Base-by-base conservation (phyloP, 2,888 invertebrate species). In the Orthosia gothica region DNA sequence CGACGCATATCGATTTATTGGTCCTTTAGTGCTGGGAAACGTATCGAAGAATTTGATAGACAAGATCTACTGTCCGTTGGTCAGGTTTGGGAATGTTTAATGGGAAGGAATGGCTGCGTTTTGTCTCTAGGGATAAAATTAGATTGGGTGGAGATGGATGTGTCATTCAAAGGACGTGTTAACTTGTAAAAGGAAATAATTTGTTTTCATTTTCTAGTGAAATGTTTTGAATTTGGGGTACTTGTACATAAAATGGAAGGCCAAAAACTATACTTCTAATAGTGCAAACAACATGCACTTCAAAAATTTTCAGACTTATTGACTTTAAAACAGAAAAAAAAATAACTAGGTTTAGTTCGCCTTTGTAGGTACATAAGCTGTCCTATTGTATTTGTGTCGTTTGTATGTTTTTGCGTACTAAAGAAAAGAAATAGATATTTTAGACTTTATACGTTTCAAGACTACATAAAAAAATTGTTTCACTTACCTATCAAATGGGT, bases 1-100 rank as follows among this genome's bases (percentile, higher is more conserved):
- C 94, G 93, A 92, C 94, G 92, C 86, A 89, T 93, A 96, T 96
- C 96, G 96, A 96, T 96, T 94, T 96, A 96, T 96, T 94, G 96
- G 94, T 93, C 94, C 94, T 95, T 91, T 92, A 92, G 89, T 88
- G 90, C 78, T 87, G 89, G 82, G 83, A 86, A 77, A 57, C 73
- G 79, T 77, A 83, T 86, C 83, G 79, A 87, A 82, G 82, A 83
- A 71, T 89, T 75, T 77, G 79, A 70, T 65, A 45, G 64, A 69
- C 59, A 77, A 74, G 78, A 73, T 68, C 40, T 62, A 62, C 65
- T 59, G 23, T 49, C 62, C 55, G 23, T 15, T 52, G 15, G 62
- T 13, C 45, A 55, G 73, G 45, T 23, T 58, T 26, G 52, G 66
- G 26, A 58, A 78, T 74, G 57, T 63, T 78, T 78, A 78, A 74